phyloP scores from a whole-genome alignment of 2,888 invertebrate species.

The Drosophila acutilabella region DNA sequence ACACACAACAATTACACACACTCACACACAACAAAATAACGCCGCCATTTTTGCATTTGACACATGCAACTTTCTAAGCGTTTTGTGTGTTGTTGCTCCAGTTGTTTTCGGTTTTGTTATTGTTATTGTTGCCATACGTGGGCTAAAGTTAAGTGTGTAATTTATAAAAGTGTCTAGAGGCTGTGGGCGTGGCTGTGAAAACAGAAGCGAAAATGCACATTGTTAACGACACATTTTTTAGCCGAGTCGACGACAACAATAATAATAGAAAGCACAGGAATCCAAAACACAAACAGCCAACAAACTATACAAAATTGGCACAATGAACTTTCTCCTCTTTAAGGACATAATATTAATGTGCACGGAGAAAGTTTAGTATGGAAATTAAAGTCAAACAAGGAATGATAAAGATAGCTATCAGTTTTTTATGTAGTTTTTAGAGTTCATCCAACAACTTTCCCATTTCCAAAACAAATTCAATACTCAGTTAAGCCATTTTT shows the following conservation, averaged over 20 bases:
- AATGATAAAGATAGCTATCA: too few relatives aligned
- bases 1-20: slow-evolving; percentile 21
- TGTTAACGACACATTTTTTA: slow-evolving; percentile 70
- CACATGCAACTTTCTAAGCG: slow-evolving; percentile 61
- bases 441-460: not conserved
- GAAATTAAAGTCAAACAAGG: not conserved
- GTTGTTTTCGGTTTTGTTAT: slow-evolving; percentile 10
- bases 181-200: slow-evolving; percentile 29
- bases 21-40: slow-evolving; percentile 32
- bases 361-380: slow-evolving; percentile 44
- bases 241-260: slow-evolving; percentile 30
- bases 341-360: slow-evolving; percentile 47
- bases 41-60: slow-evolving; percentile 58
- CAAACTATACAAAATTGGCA: slow-evolving; percentile 67
- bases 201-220: slow-evolving; percentile 52
- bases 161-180: slow-evolving; percentile 69
- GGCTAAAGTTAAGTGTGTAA: slow-evolving; percentile 76
- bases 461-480: not conserved
- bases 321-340: slow-evolving; percentile 67
- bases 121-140: slow-evolving; percentile 28
- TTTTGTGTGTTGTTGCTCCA: slow-evolving; percentile 27
- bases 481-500: slow-evolving; percentile 4
- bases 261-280: slow-evolving; percentile 29
- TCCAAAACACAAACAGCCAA: slow-evolving; percentile 42
- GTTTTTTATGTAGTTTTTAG: too few relatives aligned